These are phyloP conservation scores for Passer montanus DNA, from an alignment of 2,113 vertebrate genomes.

Conservation along the genomic window DNA sequence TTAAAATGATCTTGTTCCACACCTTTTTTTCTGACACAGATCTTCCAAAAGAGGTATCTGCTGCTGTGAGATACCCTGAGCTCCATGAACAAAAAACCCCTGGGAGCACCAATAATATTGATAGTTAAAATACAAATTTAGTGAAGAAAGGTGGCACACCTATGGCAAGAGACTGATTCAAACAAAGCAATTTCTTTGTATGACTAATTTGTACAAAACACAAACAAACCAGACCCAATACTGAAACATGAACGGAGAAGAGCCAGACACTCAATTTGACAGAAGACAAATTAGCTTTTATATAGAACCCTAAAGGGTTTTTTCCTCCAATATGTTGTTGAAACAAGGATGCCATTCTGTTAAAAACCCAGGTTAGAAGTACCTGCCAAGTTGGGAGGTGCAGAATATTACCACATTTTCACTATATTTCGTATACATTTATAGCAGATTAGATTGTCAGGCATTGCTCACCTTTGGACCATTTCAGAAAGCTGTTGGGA, in stretches of 20 bases:
- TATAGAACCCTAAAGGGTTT: neutral
- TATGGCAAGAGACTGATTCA: neutral
- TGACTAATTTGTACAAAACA: neutral
- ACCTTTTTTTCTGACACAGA: neutral
- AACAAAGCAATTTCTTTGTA: neutral
- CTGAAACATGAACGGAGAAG: neutral
- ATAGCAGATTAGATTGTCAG: neutral
- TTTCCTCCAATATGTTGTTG: fast-evolving
- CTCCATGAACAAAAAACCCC: neutral
- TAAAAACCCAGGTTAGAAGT: neutral
- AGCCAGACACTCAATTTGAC: neutral
- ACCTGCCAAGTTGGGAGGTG: neutral
- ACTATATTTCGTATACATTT: neutral
- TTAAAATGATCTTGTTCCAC: neutral
- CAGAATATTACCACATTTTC: neutral
- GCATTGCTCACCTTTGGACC: neutral
- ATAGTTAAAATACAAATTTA: neutral
- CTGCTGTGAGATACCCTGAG: neutral
- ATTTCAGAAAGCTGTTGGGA: neutral
- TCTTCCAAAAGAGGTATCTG: neutral
- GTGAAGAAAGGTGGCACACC: neutral
- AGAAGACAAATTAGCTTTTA: neutral
- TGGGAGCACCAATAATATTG: neutral
- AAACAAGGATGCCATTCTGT: neutral
- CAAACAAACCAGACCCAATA: neutral